Conservation (phyloP, 2,888 invertebrate genomes). For the Craniophora ligustri region DNA sequence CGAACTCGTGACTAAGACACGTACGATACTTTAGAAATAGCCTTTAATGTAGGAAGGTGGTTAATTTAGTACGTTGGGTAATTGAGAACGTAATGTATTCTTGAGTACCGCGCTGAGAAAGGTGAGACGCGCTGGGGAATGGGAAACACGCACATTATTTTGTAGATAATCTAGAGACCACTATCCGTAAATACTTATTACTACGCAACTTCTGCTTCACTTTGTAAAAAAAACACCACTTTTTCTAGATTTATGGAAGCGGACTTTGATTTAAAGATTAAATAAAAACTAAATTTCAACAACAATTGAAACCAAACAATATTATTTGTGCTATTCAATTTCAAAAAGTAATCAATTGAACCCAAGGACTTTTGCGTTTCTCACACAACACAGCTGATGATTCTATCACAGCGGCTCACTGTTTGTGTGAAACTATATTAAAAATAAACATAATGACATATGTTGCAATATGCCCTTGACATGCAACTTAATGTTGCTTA, state of each 20-base stretch:
- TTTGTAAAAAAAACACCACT: too few relatives aligned
- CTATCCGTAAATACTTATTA: too few relatives aligned
- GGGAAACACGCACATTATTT: slow-evolving; percentile 23
- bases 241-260: slow-evolving; percentile 18
- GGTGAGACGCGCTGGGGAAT: slow-evolving; percentile 31
- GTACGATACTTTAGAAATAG: slow-evolving; percentile 38
- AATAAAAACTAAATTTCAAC: slow-evolving; percentile 21
- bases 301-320: slow-evolving; percentile 20
- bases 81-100: slow-evolving; percentile 51
- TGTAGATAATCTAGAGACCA: too few relatives aligned
- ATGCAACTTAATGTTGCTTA: slow-evolving; percentile 21
- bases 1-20: slow-evolving; percentile 50
- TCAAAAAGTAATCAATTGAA: slow-evolving; percentile 38
- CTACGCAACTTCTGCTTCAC: too few relatives aligned
- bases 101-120: slow-evolving; percentile 28
- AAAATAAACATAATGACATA: slow-evolving; percentile 30
- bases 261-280: slow-evolving; percentile 31
- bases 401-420: slow-evolving; percentile 17
- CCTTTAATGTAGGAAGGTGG: slow-evolving; percentile 33
- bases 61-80: slow-evolving; percentile 52
- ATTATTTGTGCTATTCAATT: slow-evolving; percentile 35
- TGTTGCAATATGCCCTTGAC: slow-evolving; percentile 50
- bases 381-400: slow-evolving; percentile 21
- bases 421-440: slow-evolving; percentile 20
- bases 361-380: slow-evolving; percentile 39